Percentiles rank a stretch among this genome's conserved stretches.
Evolutionary conservation across 2,888 invertebrate species (phyloP).

Genomic region (Myopa tessellatipennis): DNA sequence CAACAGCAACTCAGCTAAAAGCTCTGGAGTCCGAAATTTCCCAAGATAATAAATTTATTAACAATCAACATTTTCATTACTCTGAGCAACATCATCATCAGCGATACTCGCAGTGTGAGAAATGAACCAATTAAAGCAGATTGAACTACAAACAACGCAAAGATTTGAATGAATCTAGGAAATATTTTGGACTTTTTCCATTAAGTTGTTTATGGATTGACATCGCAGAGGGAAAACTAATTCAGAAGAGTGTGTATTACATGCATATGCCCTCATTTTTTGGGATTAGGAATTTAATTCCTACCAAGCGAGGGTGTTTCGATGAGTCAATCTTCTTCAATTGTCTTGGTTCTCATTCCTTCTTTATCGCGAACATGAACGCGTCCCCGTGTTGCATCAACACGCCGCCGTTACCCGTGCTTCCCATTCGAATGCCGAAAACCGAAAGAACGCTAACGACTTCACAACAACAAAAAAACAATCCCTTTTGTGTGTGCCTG

Average conservation of each 20-base stretch:
- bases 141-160: slow-evolving; percentile 52
- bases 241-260: background rate
- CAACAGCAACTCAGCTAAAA: background rate
- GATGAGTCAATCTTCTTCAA: slow-evolving; percentile 17
- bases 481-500: background rate
- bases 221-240: background rate
- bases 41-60: slow-evolving; percentile 64
- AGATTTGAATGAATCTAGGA: background rate
- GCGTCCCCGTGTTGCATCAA: too few species aligned
- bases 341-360: background rate
- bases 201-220: background rate
- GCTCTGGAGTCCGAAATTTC: slow-evolving; percentile 47
- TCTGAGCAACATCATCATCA: background rate
- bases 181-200: background rate
- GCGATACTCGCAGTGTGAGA: slow-evolving; percentile 48
- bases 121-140: slow-evolving; percentile 65
- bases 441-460: background rate
- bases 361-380: background rate
- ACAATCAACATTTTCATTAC: slow-evolving; percentile 45
- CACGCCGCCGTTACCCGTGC: background rate
- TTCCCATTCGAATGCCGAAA: background rate
- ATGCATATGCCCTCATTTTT: slow-evolving; percentile 25
- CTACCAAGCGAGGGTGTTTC: background rate
- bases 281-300: background rate
- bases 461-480: background rate